A percentile compares a stretch with the other conserved stretches of the same genome.
phyloP scores from a whole-genome alignment of 2,888 invertebrate species.

The Carcina quercana region DNA sequence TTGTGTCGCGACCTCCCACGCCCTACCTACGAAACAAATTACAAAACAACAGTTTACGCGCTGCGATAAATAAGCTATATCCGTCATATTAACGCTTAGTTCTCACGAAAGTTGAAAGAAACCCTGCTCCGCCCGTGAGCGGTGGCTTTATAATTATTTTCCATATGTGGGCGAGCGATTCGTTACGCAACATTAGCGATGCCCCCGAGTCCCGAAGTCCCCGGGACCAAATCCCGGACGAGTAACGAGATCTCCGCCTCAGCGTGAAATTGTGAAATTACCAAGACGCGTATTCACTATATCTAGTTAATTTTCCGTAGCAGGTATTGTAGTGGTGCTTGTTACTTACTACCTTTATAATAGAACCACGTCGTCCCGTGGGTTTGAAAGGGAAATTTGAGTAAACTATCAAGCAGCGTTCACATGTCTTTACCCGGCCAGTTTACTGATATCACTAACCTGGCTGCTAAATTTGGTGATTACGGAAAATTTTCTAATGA shows the following conservation, averaged over 20 bases:
- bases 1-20: conserved; percentile 9
- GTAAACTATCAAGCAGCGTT: too few species aligned
- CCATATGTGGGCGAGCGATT: conserved; percentile 57
- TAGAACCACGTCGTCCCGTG: too few species aligned
- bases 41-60: conserved; percentile 14
- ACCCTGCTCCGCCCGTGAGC: conserved; percentile 32
- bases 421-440: too few species aligned
- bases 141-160: conserved; percentile 63
- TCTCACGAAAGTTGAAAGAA: conserved; percentile 43
- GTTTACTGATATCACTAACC: too few species aligned
- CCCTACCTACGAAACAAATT: conserved; percentile 11
- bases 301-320: too few species aligned
- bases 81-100: conserved; percentile 32
- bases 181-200: conserved; percentile 61
- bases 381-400: too few species aligned
- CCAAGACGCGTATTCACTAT: conserved; percentile 40
- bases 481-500: too few species aligned
- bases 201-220: conserved; percentile 45
- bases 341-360: too few species aligned
- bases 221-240: conserved; percentile 47
- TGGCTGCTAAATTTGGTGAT: too few species aligned
- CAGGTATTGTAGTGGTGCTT: too few species aligned
- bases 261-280: conserved; percentile 70
- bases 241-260: conserved; percentile 61
- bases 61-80: conserved; percentile 41